Evolutionary conservation across 2,113 vertebrate species (phyloP), one percentile per base, ranked within the genome.

Genomic region (Corvus moneduloides): DNA sequence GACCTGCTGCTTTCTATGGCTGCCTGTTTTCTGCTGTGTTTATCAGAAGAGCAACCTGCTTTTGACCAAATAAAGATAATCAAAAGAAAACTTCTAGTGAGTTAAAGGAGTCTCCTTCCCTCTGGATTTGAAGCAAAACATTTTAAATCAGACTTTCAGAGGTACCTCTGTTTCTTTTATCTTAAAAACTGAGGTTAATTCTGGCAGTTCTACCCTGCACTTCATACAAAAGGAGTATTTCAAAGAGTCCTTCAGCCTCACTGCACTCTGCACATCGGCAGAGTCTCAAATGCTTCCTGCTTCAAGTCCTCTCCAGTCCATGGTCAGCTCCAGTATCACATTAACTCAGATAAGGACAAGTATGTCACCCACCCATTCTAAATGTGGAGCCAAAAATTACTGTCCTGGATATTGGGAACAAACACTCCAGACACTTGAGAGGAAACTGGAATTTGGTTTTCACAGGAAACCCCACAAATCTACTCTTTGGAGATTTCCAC

Each of bases 111-210:
- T 6, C 44, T 54, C 55, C 63, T 23, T 87, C 49, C 41, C 43
- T 95, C 85, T 49, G 69, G 64, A 67, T 76, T 81, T 64, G 58
- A 79, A 84, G 64, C 16, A 64, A 54, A 67, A 6, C 22, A 73
- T 59, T 83, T 94, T 41, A 46, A 74, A 58, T 1, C 0, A 4
- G 46, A 37, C 68, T 74, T 76, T 80, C 62, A 86, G 66, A 49
- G 9, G 46, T 37, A 76, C n/a, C 44, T 89, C 58, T 96, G 55
- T 59, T 88, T 76, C 74, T 72, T 87, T 97, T 84, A 86, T 89
- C 78, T 58, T 37, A 6, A 55, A 89, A 87, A 33, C 79, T 49
- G 92, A 97, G 88, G 86, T 91, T 91, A 91, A 92, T 93, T 88
- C 16, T 94, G 80, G 94, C 84, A 86, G 71, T 20, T 80, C 77